These are phyloP conservation scores for Gadus macrocephalus DNA, from an alignment of 2,113 vertebrate genomes.

Conservation along the genomic window DNA sequence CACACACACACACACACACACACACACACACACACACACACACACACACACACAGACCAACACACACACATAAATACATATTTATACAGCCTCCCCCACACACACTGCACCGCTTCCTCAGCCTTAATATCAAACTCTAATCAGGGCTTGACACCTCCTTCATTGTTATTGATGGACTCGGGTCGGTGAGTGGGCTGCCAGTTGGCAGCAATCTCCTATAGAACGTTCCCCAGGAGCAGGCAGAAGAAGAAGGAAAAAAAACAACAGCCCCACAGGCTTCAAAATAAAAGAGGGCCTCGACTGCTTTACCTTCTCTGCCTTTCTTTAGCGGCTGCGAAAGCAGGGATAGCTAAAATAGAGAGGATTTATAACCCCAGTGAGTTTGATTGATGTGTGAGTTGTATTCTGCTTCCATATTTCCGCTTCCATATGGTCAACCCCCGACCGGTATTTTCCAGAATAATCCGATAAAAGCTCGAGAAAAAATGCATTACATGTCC, in stretches of 20 bases:
- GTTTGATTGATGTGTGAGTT: slow-evolving; percentile 42
- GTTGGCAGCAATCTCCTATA: slow-evolving; percentile 23
- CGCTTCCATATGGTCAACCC: slow-evolving; percentile 30
- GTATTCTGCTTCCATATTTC: neutral
- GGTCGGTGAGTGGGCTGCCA: slow-evolving; percentile 29
- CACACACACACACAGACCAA: slow-evolving; percentile 3
- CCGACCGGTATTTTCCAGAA: neutral
- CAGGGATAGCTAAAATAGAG: neutral
- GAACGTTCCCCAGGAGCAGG: slow-evolving; percentile 19
- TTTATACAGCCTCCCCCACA: neutral
- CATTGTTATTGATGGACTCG: slow-evolving; percentile 53
- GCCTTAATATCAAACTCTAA: slow-evolving; percentile 47
- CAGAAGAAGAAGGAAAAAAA: neutral
- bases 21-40: neutral
- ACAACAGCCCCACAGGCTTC: slow-evolving; percentile 21
- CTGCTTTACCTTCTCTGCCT: slow-evolving; percentile 35
- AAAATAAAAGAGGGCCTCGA: slow-evolving; percentile 19
- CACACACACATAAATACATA: neutral
- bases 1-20: neutral
- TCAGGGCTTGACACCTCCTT: slow-evolving; percentile 47
- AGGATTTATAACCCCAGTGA: slow-evolving; percentile 41
- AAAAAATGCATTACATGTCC: neutral
- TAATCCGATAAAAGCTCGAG: neutral
- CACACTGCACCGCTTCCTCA: slow-evolving; percentile 7
- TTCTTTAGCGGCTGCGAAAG: slow-evolving; percentile 26